Percentiles rank a stretch among this genome's conserved stretches.
phyloP scores from a whole-genome alignment of 2,888 invertebrate genomes.

The Ennomos erosarius region DNA sequence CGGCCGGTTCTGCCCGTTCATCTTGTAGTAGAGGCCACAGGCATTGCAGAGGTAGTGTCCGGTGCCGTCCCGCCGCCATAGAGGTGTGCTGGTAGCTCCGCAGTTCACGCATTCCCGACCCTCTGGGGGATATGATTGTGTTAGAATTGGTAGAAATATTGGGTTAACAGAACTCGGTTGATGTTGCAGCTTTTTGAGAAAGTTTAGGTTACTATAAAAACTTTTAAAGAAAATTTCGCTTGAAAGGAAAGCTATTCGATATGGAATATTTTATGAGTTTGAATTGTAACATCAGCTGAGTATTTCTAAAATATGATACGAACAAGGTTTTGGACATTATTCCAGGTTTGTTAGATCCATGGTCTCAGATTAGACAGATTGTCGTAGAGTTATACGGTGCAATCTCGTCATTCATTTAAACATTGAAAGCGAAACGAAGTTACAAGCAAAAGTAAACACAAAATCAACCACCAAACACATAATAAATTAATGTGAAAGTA shows the following conservation, averaged over 20 bases:
- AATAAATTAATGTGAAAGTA: slow-evolving; percentile 39
- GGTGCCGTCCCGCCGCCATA: slow-evolving; percentile 99
- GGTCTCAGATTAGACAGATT: too few species aligned
- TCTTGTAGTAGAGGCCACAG: slow-evolving; percentile 99
- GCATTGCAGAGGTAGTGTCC: slow-evolving; percentile 99
- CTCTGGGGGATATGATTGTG: slow-evolving; percentile 85
- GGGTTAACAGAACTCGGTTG: slow-evolving; percentile 1
- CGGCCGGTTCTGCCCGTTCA: slow-evolving; percentile 99
- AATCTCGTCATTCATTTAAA: slow-evolving; percentile 30
- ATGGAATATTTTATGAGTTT: too few species aligned
- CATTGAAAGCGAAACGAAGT: slow-evolving; percentile 40
- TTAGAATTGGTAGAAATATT: slow-evolving; percentile 12
- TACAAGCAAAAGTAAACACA: slow-evolving; percentile 32
- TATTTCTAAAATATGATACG: too few species aligned
- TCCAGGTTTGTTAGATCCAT: too few species aligned
- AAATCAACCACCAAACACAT: slow-evolving; percentile 36
- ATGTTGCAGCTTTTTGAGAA: not conserved
- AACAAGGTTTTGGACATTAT: too few species aligned
- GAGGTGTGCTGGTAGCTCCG: slow-evolving; percentile 98
- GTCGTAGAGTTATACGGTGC: slow-evolving; percentile 16
- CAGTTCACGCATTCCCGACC: slow-evolving; percentile 99
- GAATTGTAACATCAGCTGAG: too few species aligned
- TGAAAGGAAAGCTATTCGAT: too few species aligned
- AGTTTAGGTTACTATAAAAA: too few species aligned
- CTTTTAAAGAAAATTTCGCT: too few species aligned